Evolutionary conservation across 2,888 invertebrate species (phyloP).

Genomic region (Andrena hattorfiana): DNA sequence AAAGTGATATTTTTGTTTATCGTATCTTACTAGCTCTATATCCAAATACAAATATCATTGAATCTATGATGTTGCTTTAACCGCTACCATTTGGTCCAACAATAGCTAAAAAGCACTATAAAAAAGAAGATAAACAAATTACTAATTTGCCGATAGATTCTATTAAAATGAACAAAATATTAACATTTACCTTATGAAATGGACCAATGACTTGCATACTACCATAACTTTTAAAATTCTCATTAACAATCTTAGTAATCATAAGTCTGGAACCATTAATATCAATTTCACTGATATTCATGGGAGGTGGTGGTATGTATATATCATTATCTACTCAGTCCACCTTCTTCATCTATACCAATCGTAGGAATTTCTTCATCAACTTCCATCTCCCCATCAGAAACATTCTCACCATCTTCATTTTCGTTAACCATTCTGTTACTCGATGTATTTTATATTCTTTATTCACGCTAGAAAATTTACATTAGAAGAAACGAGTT

Average conservation of each 20-base stretch:
- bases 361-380: conserved; percentile 33
- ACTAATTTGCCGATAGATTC: neutral
- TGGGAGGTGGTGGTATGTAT: conserved; percentile 92
- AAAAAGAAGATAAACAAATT: conserved; percentile 62
- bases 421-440: conserved; percentile 17
- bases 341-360: conserved; percentile 88
- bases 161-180: neutral
- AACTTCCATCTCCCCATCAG: conserved; percentile 47
- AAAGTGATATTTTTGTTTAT: conserved; percentile 96
- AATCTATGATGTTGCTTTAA: conserved; percentile 99
- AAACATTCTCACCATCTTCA: neutral
- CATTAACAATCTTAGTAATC: conserved; percentile 95
- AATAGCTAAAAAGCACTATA: conserved; percentile 96
- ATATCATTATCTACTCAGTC: conserved; percentile 91
- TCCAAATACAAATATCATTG: conserved; percentile 99
- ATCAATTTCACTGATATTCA: conserved; percentile 90
- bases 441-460: neutral
- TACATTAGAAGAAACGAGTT: neutral
- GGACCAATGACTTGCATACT: conserved; percentile 94
- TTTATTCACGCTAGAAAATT: neutral
- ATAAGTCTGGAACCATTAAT: conserved; percentile 93
- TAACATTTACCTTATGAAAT: conserved; percentile 97
- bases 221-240: conserved; percentile 99
- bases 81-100: conserved; percentile 99
- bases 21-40: conserved; percentile 98